These are phyloP conservation scores for Heteromormyrus szaboi DNA, from an alignment of 2,797 vertebrate species.

Conservation along the genomic window DNA sequence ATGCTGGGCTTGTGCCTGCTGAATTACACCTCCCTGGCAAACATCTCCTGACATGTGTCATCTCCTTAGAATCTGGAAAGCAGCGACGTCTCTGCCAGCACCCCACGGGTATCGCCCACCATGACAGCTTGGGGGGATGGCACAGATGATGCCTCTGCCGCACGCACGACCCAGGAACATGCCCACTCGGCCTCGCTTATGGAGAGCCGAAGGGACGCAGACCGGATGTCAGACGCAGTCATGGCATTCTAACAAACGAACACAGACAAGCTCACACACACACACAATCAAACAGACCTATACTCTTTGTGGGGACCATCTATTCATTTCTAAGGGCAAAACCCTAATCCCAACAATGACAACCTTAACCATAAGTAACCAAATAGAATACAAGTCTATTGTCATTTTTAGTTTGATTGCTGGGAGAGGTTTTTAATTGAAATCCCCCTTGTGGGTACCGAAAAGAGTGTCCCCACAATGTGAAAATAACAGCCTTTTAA, in stretches of 20 bases:
- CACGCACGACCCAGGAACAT: background rate
- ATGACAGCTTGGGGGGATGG: background rate
- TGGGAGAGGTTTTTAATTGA: background rate
- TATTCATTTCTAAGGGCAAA: background rate
- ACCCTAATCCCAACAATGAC: background rate
- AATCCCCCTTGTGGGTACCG: background rate
- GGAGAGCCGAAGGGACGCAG: background rate
- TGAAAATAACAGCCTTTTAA: background rate
- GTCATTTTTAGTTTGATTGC: background rate
- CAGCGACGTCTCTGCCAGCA: background rate
- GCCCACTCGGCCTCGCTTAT: background rate
- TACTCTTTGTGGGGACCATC: too few species aligned
- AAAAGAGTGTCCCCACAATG: background rate
- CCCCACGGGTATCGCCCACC: background rate
- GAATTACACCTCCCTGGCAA: background rate
- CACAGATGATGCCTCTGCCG: background rate
- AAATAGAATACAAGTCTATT: background rate
- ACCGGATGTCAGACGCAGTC: background rate
- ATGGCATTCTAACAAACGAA: background rate
- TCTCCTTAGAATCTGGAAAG: background rate
- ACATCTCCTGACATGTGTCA: background rate
- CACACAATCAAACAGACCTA: background rate
- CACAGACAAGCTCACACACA: background rate
- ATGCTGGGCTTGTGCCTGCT: background rate
- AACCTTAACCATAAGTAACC: background rate